These are phyloP conservation scores for Phalanger gymnotis DNA, from an alignment of 2,797 vertebrate species.

Conservation along the genomic window DNA sequence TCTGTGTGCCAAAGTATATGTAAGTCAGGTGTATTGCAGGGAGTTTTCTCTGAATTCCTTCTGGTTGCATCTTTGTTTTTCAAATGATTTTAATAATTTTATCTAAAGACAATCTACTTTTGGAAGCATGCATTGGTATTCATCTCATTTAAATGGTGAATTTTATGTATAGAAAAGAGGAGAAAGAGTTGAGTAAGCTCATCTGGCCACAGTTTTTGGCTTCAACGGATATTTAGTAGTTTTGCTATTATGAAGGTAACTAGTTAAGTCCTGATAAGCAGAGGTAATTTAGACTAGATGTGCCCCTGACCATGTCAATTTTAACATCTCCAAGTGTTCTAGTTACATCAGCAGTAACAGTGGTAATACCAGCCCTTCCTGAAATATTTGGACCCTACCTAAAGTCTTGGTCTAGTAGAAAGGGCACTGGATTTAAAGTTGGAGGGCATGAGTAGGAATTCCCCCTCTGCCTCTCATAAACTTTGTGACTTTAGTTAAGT, in stretches of 20 bases:
- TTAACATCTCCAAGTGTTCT: neutral
- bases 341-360: neutral
- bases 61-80: neutral
- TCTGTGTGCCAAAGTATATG: neutral
- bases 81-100: neutral
- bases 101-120: neutral
- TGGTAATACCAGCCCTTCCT: neutral
- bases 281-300: neutral
- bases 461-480: neutral
- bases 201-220: neutral
- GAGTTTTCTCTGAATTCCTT: neutral
- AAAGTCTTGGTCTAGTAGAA: neutral
- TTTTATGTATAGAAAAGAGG: neutral
- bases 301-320: neutral
- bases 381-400: neutral
- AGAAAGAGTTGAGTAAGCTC: neutral
- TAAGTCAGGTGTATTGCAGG: neutral
- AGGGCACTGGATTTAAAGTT: neutral
- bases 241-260: neutral
- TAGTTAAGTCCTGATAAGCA: neutral
- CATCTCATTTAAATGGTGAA: neutral
- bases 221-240: neutral
- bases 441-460: neutral
- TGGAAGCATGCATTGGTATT: neutral
- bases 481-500: neutral